These are phyloP conservation scores for Ashinkailepas kermadecensis DNA, from an alignment of 2,888 invertebrate genomes.

Conservation along the genomic window DNA sequence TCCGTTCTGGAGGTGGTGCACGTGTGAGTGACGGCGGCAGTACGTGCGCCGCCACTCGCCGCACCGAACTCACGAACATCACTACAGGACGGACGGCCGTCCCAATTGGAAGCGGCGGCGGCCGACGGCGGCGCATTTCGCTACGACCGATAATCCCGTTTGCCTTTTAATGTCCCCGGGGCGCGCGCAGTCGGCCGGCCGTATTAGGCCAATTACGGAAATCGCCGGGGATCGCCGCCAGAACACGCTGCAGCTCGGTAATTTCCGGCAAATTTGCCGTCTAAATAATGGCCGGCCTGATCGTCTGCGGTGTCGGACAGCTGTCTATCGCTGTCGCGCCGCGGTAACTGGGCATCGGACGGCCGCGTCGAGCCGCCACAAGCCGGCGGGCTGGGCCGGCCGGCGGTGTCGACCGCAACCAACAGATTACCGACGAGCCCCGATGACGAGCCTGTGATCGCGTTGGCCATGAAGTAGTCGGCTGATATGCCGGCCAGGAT, in stretches of 20 bases:
- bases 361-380: no score
- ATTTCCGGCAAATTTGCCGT: constrained; percentile 12
- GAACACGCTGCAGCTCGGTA: background rate
- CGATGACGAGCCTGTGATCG: no score
- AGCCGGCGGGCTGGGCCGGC: no score
- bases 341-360: background rate
- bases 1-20: no score
- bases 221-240: constrained; percentile 5
- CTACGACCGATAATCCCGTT: constrained; percentile 6
- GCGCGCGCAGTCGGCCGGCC: background rate
- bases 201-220: constrained; percentile 15
- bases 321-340: background rate
- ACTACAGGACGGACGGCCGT: background rate
- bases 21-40: background rate
- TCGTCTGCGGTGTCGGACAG: background rate
- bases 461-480: no score
- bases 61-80: background rate
- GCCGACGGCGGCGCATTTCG: background rate
- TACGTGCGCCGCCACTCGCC: background rate
- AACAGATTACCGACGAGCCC: no score
- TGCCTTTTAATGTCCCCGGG: constrained; percentile 19
- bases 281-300: background rate
- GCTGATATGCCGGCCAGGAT: no score
- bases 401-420: no score
- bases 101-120: background rate